phyloP scores from a whole-genome alignment of 2,888 invertebrate genomes.

The Dasypogon diadema region DNA sequence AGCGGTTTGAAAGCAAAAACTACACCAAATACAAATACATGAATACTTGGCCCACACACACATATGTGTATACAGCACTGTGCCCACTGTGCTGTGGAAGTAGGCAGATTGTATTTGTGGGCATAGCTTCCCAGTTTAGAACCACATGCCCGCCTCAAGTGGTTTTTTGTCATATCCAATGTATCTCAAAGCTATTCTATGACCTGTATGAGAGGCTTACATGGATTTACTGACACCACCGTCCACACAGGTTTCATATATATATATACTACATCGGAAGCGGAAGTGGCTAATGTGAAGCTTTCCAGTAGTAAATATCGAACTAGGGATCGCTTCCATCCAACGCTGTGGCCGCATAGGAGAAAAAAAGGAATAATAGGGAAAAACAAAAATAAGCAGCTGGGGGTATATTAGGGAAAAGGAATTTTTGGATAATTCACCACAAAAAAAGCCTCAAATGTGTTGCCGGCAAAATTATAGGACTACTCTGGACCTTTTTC shows the following conservation, averaged over 20 bases:
- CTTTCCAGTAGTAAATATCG: slow-evolving; percentile 30
- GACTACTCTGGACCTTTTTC: background rate
- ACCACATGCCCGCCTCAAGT: slow-evolving; percentile 24
- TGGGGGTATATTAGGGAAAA: background rate
- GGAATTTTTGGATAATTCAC: slow-evolving; percentile 35
- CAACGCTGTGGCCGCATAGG: background rate
- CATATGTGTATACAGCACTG: background rate
- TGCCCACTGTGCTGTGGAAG: background rate
- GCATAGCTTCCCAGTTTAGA: slow-evolving; percentile 6
- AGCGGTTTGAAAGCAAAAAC: background rate
- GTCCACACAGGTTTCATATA: slow-evolving; percentile 24
- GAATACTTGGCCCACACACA: background rate
- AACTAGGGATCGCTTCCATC: background rate
- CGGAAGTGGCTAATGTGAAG: slow-evolving; percentile 38
- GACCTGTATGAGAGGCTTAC: slow-evolving; percentile 32
- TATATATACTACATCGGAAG: slow-evolving; percentile 24
- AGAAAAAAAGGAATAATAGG: background rate
- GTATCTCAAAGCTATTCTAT: background rate
- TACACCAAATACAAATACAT: background rate
- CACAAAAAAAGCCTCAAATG: slow-evolving; percentile 20
- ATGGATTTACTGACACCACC: slow-evolving; percentile 30
- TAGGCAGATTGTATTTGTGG: background rate
- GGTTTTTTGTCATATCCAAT: slow-evolving; percentile 37
- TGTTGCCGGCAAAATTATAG: background rate
- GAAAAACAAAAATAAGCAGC: slow-evolving; percentile 6